phyloP scores from a whole-genome alignment of 2,888 invertebrate genomes.

The Lepidonotus clava region DNA sequence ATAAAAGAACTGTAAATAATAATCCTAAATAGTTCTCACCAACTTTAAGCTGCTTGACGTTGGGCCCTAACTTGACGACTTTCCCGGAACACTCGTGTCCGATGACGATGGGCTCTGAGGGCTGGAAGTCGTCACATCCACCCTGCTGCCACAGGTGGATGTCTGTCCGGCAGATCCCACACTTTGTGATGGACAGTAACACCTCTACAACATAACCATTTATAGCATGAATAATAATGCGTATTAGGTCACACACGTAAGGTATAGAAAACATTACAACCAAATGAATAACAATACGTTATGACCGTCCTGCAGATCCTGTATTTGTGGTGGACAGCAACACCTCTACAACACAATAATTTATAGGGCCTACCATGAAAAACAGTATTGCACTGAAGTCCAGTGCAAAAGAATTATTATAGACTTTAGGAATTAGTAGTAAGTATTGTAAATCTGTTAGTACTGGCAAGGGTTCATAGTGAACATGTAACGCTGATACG shows the following conservation, averaged over 20 bases:
- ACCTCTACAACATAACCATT: conserved; percentile 30
- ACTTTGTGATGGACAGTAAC: neutral
- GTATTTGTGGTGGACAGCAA: neutral
- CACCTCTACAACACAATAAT: conserved; percentile 16
- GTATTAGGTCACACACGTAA: too few species aligned
- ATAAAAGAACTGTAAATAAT: neutral
- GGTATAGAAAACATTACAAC: too few species aligned
- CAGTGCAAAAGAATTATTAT: too few species aligned
- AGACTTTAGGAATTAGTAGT: too few species aligned
- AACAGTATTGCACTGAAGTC: too few species aligned
- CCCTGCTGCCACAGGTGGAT: conserved; percentile 52
- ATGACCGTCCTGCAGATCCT: conserved; percentile 45
- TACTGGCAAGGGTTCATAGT: too few species aligned
- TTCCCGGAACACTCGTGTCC: conserved; percentile 45
- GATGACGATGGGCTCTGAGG: conserved; percentile 29
- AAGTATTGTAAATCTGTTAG: too few species aligned
- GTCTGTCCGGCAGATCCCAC: conserved; percentile 48
- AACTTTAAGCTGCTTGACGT: neutral
- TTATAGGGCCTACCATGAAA: too few species aligned
- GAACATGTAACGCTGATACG: too few species aligned
- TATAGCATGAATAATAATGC: too few species aligned
- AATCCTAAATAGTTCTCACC: conserved; percentile 15
- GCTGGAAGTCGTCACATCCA: conserved; percentile 30
- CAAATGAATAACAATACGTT: too few species aligned
- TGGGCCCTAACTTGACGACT: conserved; percentile 1